Conservation (phyloP, 2,113 vertebrate genomes). For the Nesospiza acunhae region DNA sequence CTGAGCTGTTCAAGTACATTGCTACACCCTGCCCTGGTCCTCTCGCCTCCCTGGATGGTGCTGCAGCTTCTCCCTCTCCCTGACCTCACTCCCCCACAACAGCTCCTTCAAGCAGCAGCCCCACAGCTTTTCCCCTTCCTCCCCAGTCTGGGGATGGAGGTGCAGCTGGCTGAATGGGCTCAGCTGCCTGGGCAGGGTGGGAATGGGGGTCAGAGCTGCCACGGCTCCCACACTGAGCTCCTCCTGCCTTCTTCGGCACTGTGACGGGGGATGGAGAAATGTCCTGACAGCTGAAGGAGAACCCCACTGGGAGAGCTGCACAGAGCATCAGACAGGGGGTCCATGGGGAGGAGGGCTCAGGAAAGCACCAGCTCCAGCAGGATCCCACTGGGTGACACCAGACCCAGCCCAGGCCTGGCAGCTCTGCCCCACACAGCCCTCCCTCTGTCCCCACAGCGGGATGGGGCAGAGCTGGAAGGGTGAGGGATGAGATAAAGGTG, state of each 20-base stretch:
- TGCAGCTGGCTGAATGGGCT: neutral
- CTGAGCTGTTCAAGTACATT: neutral
- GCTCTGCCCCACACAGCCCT: neutral
- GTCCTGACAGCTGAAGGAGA: neutral
- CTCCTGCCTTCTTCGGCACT: neutral
- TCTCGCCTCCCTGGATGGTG: neutral
- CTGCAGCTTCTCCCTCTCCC: neutral
- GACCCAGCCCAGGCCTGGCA: neutral
- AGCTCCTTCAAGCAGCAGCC: neutral
- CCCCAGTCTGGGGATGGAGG: neutral
- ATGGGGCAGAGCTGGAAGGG: neutral
- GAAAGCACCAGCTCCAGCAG: neutral
- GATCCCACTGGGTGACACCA: neutral
- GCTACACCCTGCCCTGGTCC: neutral
- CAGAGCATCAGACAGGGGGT: neutral
- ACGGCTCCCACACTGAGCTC: neutral
- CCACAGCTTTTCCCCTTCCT: neutral
- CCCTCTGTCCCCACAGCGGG: accelerated
- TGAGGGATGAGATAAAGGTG: neutral
- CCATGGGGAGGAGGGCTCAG: neutral
- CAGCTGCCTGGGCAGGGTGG: constrained; percentile 20
- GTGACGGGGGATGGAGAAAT: neutral
- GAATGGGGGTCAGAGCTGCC: neutral
- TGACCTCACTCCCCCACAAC: constrained; percentile 39
- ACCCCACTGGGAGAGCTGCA: neutral